Percentiles rank a stretch among this genome's conserved stretches.
phyloP scores from a whole-genome alignment of 2,797 vertebrate genomes.

The Tangara arthus region DNA sequence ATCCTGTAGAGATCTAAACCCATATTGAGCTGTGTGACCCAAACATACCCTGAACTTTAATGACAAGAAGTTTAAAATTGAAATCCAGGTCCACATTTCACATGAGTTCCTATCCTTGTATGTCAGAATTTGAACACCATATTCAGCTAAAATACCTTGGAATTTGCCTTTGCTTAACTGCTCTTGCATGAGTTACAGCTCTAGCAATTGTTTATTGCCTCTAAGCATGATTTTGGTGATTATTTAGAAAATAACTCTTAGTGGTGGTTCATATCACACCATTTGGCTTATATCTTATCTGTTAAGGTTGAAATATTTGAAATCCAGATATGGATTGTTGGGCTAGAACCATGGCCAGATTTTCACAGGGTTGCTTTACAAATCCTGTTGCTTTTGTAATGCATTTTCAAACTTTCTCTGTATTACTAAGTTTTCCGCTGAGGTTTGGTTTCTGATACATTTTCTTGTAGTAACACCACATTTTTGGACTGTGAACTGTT shows the following conservation, averaged over 20 bases:
- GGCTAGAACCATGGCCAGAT: neutral
- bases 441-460: neutral
- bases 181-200: neutral
- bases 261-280: neutral
- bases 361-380: neutral
- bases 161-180: constrained; percentile 27
- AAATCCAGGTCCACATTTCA: constrained; percentile 35
- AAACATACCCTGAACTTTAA: constrained; percentile 36
- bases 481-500: neutral
- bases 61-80: constrained; percentile 12
- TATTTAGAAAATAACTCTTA: constrained; percentile 1
- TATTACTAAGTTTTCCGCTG: neutral
- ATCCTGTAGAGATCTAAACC: constrained; percentile 57
- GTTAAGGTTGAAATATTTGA: neutral
- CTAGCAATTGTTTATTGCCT: constrained; percentile 24
- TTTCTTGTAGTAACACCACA: neutral
- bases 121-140: constrained; percentile 41
- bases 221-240: neutral
- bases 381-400: neutral
- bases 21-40: constrained; percentile 15
- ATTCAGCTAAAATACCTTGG: constrained; percentile 15
- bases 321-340: neutral
- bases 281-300: neutral
- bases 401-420: neutral
- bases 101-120: constrained; percentile 41